These are phyloP conservation scores for Dipodomys spectabilis DNA, from an alignment of 2,113 vertebrate species.

Conservation along the genomic window DNA sequence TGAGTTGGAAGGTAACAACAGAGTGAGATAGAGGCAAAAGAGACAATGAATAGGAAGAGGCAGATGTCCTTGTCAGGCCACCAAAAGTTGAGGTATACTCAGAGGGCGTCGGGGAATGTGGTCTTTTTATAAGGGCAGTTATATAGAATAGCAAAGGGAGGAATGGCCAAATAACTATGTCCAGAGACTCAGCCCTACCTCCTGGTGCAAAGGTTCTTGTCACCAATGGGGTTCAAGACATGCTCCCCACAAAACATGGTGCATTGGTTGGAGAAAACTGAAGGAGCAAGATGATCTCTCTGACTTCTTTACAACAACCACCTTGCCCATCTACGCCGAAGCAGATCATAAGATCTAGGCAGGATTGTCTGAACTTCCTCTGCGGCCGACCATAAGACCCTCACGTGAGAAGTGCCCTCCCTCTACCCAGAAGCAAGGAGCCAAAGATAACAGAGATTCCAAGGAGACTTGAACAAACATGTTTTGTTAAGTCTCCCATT, in stretches of 20 bases:
- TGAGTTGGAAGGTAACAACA: not conserved
- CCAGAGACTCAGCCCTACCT: not conserved
- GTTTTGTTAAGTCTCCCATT: not conserved
- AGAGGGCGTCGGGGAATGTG: too few relatives aligned
- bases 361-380: too few relatives aligned
- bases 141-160: not conserved
- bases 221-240: not conserved
- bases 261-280: not conserved
- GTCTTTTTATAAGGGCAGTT: not conserved
- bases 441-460: not conserved
- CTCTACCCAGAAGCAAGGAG: not conserved
- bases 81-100: too few relatives aligned
- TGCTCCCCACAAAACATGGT: not conserved
- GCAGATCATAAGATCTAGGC: not conserved
- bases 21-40: too few relatives aligned
- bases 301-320: not conserved
- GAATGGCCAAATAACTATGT: not conserved
- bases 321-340: not conserved
- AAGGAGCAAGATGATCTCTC: not conserved
- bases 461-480: not conserved
- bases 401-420: not conserved
- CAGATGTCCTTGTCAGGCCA: not conserved
- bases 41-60: not conserved
- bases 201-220: not conserved
- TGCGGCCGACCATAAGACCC: too few relatives aligned